Evolutionary conservation across 2,888 invertebrate genomes (phyloP).

Genomic region (Tanypteryx hageni): DNA sequence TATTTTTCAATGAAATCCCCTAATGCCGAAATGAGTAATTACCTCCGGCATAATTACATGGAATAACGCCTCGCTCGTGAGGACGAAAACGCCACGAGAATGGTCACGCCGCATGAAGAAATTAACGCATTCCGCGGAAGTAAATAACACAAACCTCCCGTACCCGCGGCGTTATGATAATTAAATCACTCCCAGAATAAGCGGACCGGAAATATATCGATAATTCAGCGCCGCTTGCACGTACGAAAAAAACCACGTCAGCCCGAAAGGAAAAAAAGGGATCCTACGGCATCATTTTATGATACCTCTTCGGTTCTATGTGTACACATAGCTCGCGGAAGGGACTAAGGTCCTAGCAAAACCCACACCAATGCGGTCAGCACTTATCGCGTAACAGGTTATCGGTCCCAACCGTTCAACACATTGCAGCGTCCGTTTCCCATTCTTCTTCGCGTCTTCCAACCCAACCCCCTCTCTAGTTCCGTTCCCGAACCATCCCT

Average conservation of each 20-base stretch:
- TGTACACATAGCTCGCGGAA: neutral
- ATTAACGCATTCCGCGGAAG: neutral
- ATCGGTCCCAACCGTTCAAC: neutral
- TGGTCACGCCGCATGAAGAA: neutral
- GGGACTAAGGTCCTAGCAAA: neutral
- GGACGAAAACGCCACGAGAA: neutral
- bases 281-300: neutral
- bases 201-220: neutral
- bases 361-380: neutral
- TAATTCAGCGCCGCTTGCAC: neutral
- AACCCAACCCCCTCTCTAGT: no score
- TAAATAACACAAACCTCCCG: neutral
- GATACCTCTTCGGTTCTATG: neutral
- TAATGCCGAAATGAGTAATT: no score
- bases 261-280: neutral
- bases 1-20: no score
- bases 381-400: constrained; percentile 24
- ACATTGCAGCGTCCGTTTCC: neutral
- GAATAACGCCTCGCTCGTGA: no score
- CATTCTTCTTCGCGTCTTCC: neutral
- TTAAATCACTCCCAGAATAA: neutral
- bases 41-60: no score
- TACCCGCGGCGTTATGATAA: neutral
- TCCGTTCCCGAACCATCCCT: no score
- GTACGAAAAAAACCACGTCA: neutral